phyloP scores from a whole-genome alignment of 2,888 invertebrate species.

The Ischnura elegans region DNA sequence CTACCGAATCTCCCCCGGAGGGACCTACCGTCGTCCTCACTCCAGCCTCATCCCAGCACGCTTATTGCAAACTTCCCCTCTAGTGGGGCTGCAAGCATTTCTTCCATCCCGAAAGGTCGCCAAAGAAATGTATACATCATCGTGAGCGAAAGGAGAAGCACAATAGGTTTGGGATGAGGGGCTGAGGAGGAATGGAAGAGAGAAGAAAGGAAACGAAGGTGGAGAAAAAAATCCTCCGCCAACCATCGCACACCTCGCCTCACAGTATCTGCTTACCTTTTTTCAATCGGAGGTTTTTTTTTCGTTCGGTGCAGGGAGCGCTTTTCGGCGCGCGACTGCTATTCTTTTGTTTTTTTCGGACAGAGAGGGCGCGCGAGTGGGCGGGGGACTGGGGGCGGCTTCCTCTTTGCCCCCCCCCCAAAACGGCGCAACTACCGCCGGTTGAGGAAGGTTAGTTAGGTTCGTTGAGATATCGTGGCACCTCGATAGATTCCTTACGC shows the following conservation, averaged over 20 bases:
- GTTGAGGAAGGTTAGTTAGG: too few species aligned
- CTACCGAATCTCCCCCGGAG: not conserved
- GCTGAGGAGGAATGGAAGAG: not conserved
- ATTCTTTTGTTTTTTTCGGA: constrained; percentile 1
- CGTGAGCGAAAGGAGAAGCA: constrained; percentile 23
- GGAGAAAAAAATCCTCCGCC: not conserved
- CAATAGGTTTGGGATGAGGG: constrained; percentile 14
- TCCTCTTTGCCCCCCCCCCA: not conserved
- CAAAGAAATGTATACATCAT: constrained; percentile 61
- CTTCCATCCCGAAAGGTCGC: constrained; percentile 5
- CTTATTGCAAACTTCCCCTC: constrained; percentile 52
- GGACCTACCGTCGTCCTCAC: not conserved
- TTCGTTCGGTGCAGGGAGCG: not conserved
- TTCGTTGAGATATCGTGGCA: too few species aligned
- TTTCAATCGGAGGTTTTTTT: constrained; percentile 36
- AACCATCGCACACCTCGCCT: not conserved
- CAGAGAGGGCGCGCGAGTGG: not conserved
- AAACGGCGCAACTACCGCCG: not conserved
- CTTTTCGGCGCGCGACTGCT: constrained; percentile 25
- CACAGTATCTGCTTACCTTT: constrained; percentile 38
- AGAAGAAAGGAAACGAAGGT: not conserved
- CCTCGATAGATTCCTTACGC: too few species aligned
- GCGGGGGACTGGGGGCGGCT: not conserved
- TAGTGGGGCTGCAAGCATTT: constrained; percentile 15
- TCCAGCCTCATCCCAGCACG: not conserved